These are phyloP conservation scores for Crotophaga sulcirostris DNA, from an alignment of 2,113 vertebrate species.

Conservation along the genomic window DNA sequence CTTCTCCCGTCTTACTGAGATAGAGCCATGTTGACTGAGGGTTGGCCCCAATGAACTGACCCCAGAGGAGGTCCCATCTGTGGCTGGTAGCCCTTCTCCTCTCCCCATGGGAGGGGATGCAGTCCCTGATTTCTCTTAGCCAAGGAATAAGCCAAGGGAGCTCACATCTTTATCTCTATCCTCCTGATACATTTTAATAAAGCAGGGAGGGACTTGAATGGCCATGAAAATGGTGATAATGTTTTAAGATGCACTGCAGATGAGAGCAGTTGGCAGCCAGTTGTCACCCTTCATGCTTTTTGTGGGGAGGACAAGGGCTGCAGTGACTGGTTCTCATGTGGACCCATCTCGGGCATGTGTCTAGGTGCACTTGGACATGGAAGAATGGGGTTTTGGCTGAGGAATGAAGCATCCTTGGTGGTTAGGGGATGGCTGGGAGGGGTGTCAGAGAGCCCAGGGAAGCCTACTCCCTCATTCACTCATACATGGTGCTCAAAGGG, in stretches of 20 bases:
- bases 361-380: background rate
- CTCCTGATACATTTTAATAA: background rate
- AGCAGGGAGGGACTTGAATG: background rate
- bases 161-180: background rate
- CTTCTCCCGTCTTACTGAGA: background rate
- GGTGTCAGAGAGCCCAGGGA: background rate
- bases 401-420: background rate
- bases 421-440: background rate
- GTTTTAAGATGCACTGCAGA: background rate
- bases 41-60: background rate
- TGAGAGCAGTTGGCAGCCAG: background rate
- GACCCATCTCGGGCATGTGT: background rate
- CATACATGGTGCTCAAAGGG: background rate
- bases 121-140: background rate
- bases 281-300: background rate
- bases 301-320: background rate
- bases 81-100: background rate
- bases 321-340: background rate
- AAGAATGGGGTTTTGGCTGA: background rate
- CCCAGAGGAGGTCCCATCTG: background rate
- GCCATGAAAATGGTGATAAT: background rate
- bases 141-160: background rate
- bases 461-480: background rate
- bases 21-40: background rate
- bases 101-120: background rate